Evolutionary conservation across 2,888 invertebrate genomes (phyloP).

Genomic region (Troides aeacus): DNA sequence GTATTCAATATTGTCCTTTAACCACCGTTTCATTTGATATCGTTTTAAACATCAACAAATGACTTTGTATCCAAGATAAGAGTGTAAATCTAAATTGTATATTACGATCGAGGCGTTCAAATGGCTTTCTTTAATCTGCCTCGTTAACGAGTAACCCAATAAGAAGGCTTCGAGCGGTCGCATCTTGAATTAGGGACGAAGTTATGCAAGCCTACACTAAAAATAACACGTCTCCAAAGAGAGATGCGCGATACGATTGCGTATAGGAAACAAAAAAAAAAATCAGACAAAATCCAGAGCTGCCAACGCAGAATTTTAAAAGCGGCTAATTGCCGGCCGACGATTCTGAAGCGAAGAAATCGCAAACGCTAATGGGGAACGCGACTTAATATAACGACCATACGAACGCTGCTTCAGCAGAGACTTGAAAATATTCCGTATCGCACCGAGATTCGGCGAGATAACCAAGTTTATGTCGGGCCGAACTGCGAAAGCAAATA

Average conservation of each 20-base stretch:
- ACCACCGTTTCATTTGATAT: background rate
- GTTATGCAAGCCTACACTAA: slow-evolving; percentile 26
- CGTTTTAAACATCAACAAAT: background rate
- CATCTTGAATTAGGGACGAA: slow-evolving; percentile 28
- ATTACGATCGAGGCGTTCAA: slow-evolving; percentile 9
- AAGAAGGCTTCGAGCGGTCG: slow-evolving; percentile 10
- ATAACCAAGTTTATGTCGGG: slow-evolving; percentile 27
- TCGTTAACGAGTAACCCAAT: slow-evolving; percentile 16
- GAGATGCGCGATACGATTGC: slow-evolving; percentile 30
- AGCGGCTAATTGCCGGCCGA: slow-evolving; percentile 43
- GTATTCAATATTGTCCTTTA: too few species aligned
- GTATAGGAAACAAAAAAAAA: slow-evolving; percentile 17
- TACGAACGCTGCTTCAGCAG: slow-evolving; percentile 17
- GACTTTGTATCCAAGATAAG: background rate
- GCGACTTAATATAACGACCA: slow-evolving; percentile 28
- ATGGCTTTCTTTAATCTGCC: slow-evolving; percentile 19
- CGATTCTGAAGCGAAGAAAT: slow-evolving; percentile 41
- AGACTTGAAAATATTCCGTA: slow-evolving; percentile 26
- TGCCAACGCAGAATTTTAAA: slow-evolving; percentile 43
- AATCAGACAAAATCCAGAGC: slow-evolving; percentile 33
- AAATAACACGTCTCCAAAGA: slow-evolving; percentile 27
- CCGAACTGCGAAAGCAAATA: slow-evolving; percentile 21
- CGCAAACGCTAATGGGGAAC: slow-evolving; percentile 25
- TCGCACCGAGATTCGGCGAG: slow-evolving; percentile 20
- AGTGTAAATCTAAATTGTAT: slow-evolving; percentile 8